These are phyloP conservation scores for Incurvaria masculella DNA, from an alignment of 2,888 invertebrate genomes.

Conservation along the genomic window DNA sequence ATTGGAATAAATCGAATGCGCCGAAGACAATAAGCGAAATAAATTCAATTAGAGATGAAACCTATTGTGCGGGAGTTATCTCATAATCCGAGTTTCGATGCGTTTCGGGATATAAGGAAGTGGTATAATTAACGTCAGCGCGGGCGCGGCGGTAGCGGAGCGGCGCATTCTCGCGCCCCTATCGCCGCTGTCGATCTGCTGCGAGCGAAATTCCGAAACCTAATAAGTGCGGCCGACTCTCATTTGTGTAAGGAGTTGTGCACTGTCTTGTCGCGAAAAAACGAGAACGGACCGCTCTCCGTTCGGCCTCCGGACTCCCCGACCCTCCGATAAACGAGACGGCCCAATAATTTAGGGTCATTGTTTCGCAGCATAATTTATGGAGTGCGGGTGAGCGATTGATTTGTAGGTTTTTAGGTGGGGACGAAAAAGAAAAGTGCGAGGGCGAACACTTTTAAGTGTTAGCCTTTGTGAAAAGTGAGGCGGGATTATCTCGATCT, in stretches of 20 bases:
- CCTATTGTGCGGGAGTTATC: slow-evolving; percentile 26
- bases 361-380: slow-evolving; percentile 53
- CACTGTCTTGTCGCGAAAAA: slow-evolving; percentile 26
- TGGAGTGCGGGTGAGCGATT: slow-evolving; percentile 51
- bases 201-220: slow-evolving; percentile 46
- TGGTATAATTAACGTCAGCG: slow-evolving; percentile 38
- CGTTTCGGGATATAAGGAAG: slow-evolving; percentile 26
- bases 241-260: slow-evolving; percentile 46
- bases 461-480: slow-evolving; percentile 12
- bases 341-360: slow-evolving; percentile 54
- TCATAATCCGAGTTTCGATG: slow-evolving; percentile 5
- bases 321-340: slow-evolving; percentile 39
- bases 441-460: slow-evolving; percentile 38
- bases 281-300: slow-evolving; percentile 21
- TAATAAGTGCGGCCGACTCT: slow-evolving; percentile 50
- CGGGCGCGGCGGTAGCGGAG: slow-evolving; percentile 21
- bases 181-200: slow-evolving; percentile 44
- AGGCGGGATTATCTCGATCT: slow-evolving; percentile 13
- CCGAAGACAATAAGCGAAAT: slow-evolving; percentile 11
- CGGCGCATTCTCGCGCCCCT: slow-evolving; percentile 23
- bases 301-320: not conserved
- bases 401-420: slow-evolving; percentile 49
- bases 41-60: slow-evolving; percentile 24
- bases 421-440: slow-evolving; percentile 28
- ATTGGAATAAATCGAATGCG: not conserved